phyloP scores from a whole-genome alignment of 1,140 invertebrate species.

The Rhizoglyphus robini region DNA sequence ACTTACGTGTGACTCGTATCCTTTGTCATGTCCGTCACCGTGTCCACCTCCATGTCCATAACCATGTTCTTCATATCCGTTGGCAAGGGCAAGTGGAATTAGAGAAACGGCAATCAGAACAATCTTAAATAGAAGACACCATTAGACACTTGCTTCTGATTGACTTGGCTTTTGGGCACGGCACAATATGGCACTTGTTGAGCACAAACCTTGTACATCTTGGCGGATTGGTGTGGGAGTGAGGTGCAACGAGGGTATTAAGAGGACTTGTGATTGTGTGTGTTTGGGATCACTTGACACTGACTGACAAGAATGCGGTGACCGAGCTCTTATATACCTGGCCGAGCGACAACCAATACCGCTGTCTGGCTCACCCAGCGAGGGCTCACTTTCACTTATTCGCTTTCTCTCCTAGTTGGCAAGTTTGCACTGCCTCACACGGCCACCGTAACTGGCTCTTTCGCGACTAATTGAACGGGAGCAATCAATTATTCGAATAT shows the following conservation, averaged over 20 bases:
- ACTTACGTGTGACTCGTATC: neutral
- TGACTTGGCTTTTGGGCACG: no score
- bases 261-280: no score
- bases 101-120: slow-evolving; percentile 4
- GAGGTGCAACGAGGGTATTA: no score
- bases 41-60: neutral
- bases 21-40: neutral
- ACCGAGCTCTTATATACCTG: neutral
- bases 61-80: slow-evolving; percentile 2
- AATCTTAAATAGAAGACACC: slow-evolving; percentile 1
- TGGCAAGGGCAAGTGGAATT: slow-evolving; percentile 1
- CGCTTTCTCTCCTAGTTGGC: neutral
- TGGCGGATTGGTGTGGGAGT: neutral
- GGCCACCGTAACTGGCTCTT: neutral
- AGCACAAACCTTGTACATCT: neutral
- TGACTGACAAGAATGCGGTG: no score
- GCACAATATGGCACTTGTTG: no score
- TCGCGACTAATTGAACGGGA: slow-evolving; percentile 1
- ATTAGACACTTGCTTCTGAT: no score
- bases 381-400: neutral
- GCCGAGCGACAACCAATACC: neutral
- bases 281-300: neutral
- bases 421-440: neutral
- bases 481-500: slow-evolving; percentile 12
- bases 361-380: neutral